These are phyloP conservation scores for Agelaius phoeniceus DNA, from an alignment of 2,113 vertebrate genomes.

Conservation along the genomic window DNA sequence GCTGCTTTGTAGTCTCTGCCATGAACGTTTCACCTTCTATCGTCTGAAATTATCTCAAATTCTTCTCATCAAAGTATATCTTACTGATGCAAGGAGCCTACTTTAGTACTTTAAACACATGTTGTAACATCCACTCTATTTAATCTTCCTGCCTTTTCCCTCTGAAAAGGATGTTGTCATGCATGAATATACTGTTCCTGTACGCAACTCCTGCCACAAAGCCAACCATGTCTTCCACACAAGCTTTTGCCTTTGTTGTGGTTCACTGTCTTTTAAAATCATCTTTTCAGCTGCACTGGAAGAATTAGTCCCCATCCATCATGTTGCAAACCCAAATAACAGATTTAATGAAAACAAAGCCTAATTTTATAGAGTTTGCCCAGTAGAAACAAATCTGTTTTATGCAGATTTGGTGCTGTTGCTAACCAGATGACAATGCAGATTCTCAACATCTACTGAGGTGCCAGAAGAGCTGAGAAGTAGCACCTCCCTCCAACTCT, in stretches of 20 bases:
- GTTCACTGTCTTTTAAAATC: not conserved
- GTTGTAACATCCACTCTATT: not conserved
- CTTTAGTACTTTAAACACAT: slow-evolving; percentile 14
- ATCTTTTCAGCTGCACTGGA: slow-evolving; percentile 1
- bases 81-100: not conserved
- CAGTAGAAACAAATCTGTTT: not conserved
- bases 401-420: not conserved
- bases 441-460: not conserved
- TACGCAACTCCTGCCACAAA: not conserved
- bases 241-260: not conserved
- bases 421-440: not conserved
- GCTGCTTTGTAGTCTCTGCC: slow-evolving; percentile 52
- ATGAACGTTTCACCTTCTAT: slow-evolving; percentile 44
- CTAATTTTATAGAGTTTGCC: not conserved
- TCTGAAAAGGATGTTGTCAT: slow-evolving; percentile 12
- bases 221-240: not conserved
- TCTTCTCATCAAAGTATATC: slow-evolving; percentile 45
- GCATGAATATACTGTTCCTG: not conserved
- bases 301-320: not conserved
- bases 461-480: not conserved
- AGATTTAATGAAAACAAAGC: not conserved
- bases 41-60: slow-evolving; percentile 27
- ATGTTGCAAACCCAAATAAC: not conserved
- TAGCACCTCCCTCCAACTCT: not conserved
- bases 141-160: slow-evolving; percentile 25